These are phyloP conservation scores for Aplodontia rufa DNA, from an alignment of 2,113 vertebrate species.

Conservation along the genomic window DNA sequence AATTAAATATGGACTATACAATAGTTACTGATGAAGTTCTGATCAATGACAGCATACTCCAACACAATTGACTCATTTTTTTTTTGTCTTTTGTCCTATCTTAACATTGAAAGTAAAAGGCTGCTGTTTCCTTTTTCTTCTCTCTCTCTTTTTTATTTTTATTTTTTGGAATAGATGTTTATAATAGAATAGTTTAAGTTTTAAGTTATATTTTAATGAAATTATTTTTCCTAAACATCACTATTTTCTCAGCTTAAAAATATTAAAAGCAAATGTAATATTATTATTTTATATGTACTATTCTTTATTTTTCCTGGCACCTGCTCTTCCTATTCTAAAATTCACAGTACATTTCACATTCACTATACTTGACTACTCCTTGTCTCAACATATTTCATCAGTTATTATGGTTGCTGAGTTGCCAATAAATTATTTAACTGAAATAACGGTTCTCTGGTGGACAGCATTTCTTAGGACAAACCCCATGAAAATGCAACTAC, in stretches of 20 bases:
- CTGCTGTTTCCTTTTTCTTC: too few relatives aligned
- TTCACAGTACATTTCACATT: constrained; percentile 62
- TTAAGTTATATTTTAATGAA: background rate
- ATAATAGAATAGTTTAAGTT: background rate
- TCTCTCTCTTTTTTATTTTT: background rate
- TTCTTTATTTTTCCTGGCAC: constrained; percentile 5
- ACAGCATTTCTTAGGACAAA: constrained; percentile 62
- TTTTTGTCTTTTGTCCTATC: background rate
- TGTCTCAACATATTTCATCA: constrained; percentile 70
- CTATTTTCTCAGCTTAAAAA: constrained; percentile 4
- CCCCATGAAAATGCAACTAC: constrained; percentile 43
- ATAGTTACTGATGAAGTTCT: background rate
- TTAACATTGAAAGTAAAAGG: background rate
- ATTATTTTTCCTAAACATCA: background rate
- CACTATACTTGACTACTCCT: constrained; percentile 40
- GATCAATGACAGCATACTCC: background rate
- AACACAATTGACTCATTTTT: background rate
- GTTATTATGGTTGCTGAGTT: constrained; percentile 41
- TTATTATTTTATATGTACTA: background rate
- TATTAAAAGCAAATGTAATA: background rate
- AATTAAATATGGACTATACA: background rate
- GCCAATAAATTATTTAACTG: constrained; percentile 75
- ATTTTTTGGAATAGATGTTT: background rate
- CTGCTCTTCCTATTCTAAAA: constrained; percentile 39
- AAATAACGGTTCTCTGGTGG: constrained; percentile 65